A percentile compares a stretch with the other conserved stretches of the same genome.
phyloP scores from a whole-genome alignment of 2,113 vertebrate genomes.

The Pseudolaguvia tuberculata region DNA sequence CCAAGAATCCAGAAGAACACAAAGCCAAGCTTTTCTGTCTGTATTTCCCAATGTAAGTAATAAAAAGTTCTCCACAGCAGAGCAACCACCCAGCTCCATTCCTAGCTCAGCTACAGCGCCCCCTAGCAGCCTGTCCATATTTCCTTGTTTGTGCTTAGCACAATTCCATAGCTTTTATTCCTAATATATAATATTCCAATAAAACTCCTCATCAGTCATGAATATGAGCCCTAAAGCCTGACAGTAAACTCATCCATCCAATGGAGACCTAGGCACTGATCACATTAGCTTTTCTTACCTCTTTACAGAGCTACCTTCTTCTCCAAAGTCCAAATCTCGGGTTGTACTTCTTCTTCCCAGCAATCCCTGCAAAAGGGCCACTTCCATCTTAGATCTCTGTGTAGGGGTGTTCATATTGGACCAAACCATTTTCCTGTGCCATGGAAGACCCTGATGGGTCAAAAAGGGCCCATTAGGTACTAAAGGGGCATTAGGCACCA shows the following conservation, averaged over 20 bases:
- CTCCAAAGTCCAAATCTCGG: constrained; percentile 60
- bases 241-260: constrained; percentile 39
- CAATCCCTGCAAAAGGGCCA: constrained; percentile 75
- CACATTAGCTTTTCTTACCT: constrained; percentile 64
- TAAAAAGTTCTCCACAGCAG: constrained; percentile 14
- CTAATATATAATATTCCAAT: constrained; percentile 45
- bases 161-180: constrained; percentile 55
- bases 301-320: constrained; percentile 46
- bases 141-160: constrained; percentile 63
- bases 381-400: constrained; percentile 69
- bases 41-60: constrained; percentile 49
- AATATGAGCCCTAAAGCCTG: constrained; percentile 41
- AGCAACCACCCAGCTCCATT: constrained; percentile 38
- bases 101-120: constrained; percentile 65
- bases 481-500: constrained; percentile 22
- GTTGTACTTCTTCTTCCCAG: constrained; percentile 76
- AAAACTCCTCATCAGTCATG: constrained; percentile 44
- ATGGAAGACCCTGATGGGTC: constrained; percentile 31
- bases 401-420: constrained; percentile 69
- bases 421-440: constrained; percentile 50
- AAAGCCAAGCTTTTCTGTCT: constrained; percentile 44
- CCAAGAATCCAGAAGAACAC: constrained; percentile 37
- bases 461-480: constrained; percentile 44
- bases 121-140: constrained; percentile 67
- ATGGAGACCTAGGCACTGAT: constrained; percentile 37